These are phyloP conservation scores for Nephrocerus scutellatus DNA, from an alignment of 2,888 invertebrate species.

Conservation along the genomic window DNA sequence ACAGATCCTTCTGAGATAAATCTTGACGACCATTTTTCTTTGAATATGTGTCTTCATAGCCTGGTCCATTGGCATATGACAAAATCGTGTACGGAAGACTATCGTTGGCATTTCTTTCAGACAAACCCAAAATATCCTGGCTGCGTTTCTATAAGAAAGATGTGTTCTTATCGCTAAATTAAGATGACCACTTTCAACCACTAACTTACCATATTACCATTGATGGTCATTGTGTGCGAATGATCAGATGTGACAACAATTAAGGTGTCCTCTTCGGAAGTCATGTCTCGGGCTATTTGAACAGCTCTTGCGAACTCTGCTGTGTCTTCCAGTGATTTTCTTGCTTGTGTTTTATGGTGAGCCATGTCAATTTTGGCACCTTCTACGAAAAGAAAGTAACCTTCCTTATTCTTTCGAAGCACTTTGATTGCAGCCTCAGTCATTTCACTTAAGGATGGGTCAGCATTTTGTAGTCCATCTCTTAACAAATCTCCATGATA, in stretches of 20 bases:
- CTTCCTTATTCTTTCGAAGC: slow-evolving; percentile 52
- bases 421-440: slow-evolving; percentile 57
- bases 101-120: slow-evolving; percentile 52
- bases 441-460: slow-evolving; percentile 63
- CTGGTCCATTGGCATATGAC: slow-evolving; percentile 71
- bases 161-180: background rate
- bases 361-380: slow-evolving; percentile 50
- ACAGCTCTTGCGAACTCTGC: slow-evolving; percentile 67
- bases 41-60: slow-evolving; percentile 49
- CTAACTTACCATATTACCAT: slow-evolving; percentile 61
- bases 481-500: slow-evolving; percentile 53
- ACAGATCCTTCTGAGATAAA: slow-evolving; percentile 27
- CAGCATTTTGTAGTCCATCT: slow-evolving; percentile 41
- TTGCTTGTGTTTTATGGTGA: slow-evolving; percentile 58
- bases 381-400: slow-evolving; percentile 68
- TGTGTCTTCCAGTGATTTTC: slow-evolving; percentile 69
- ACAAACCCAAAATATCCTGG: slow-evolving; percentile 53
- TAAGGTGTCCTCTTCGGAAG: slow-evolving; percentile 61
- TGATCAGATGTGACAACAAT: slow-evolving; percentile 77
- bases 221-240: slow-evolving; percentile 67
- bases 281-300: slow-evolving; percentile 54
- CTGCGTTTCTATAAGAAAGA: slow-evolving; percentile 14
- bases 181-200: background rate
- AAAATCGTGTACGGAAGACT: slow-evolving; percentile 60
- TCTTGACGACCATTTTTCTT: slow-evolving; percentile 29